Percentiles rank a stretch among this genome's conserved stretches.
phyloP scores from a whole-genome alignment of 2,797 vertebrate species.

The Crenuchus spilurus region DNA sequence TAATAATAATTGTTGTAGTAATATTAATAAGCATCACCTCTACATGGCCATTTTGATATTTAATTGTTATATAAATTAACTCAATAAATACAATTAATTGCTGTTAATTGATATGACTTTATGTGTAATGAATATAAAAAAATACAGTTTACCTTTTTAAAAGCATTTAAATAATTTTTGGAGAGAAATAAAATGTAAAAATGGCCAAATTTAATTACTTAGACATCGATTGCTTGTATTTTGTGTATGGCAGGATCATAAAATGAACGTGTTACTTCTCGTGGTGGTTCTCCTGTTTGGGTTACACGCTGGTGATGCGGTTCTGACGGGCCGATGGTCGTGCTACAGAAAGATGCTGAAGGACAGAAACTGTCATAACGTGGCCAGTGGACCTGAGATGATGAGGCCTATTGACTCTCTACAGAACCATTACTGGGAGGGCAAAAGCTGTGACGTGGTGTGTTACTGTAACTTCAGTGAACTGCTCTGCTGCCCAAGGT shows the following conservation, averaged over 20 bases:
- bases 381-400: constrained; percentile 60
- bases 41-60: too few relatives aligned
- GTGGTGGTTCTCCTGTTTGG: constrained; percentile 62
- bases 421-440: constrained; percentile 79
- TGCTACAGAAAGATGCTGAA: constrained; percentile 77
- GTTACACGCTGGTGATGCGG: constrained; percentile 48
- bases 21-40: too few relatives aligned
- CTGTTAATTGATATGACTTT: too few relatives aligned
- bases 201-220: too few relatives aligned
- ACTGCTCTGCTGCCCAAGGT: constrained; percentile 84
- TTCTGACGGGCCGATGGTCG: constrained; percentile 64
- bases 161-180: too few relatives aligned
- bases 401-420: constrained; percentile 66
- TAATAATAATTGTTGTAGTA: too few relatives aligned
- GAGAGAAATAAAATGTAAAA: too few relatives aligned
- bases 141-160: too few relatives aligned
- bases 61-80: too few relatives aligned
- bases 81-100: too few relatives aligned
- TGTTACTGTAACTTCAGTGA: constrained; percentile 82
- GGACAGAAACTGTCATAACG: constrained; percentile 69
- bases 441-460: constrained; percentile 75
- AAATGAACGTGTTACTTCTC: constrained; percentile 60
- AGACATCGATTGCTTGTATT: too few relatives aligned
- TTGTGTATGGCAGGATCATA: constrained; percentile 14
- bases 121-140: too few relatives aligned